These are phyloP conservation scores for Ammospiza nelsoni DNA, from an alignment of 2,113 vertebrate species.

Conservation along the genomic window DNA sequence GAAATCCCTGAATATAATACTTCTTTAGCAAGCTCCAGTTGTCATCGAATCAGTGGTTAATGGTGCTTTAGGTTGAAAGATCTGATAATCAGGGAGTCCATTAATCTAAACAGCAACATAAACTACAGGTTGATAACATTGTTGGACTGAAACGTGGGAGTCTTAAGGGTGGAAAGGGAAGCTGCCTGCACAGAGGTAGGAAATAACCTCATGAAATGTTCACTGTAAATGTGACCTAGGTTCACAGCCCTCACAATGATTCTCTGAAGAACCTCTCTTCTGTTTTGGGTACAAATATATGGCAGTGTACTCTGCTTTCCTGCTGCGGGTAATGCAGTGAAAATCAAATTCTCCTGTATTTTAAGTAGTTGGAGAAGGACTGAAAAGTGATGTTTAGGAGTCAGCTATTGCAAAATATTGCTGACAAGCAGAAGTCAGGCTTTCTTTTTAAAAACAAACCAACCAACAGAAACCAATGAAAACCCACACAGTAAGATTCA, in stretches of 20 bases:
- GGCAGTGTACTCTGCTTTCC: neutral
- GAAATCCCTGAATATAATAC: neutral
- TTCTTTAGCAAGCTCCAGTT: neutral
- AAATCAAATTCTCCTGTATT: neutral
- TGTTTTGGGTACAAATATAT: neutral
- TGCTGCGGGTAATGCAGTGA: neutral
- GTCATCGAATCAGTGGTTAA: neutral
- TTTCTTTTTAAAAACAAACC: neutral
- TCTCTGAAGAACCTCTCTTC: neutral
- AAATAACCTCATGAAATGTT: neutral
- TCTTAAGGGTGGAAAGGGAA: neutral
- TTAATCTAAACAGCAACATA: neutral
- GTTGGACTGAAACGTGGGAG: neutral
- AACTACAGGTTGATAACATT: neutral
- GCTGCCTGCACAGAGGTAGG: neutral
- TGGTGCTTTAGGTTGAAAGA: neutral
- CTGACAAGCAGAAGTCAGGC: neutral
- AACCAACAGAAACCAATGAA: neutral
- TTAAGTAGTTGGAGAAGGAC: neutral
- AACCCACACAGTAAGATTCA: neutral
- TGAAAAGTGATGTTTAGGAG: neutral
- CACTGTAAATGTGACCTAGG: neutral
- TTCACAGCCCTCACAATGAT: neutral
- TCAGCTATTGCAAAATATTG: neutral
- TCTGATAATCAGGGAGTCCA: neutral